These are phyloP conservation scores for Streptopelia turtur DNA, from an alignment of 2,797 vertebrate genomes.

Conservation along the genomic window DNA sequence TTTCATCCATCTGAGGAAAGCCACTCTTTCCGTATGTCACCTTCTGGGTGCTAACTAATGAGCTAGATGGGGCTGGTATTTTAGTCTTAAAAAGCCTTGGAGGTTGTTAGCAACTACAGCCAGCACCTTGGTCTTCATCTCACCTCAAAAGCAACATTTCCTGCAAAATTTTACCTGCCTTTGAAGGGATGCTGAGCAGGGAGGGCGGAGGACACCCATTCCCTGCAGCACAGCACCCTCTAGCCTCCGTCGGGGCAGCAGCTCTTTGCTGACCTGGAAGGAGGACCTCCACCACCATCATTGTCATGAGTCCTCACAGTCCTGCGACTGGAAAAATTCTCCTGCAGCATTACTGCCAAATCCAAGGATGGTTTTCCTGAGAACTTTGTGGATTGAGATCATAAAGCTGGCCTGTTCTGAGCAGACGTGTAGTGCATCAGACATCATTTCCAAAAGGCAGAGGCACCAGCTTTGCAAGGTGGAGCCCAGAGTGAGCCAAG, in stretches of 20 bases:
- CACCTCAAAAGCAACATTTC: neutral
- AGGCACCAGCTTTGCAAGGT: neutral
- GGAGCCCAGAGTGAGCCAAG: neutral
- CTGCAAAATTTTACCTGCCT: neutral
- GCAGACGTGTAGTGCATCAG: neutral
- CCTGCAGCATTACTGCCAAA: neutral
- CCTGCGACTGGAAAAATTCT: neutral
- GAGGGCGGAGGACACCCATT: conserved; percentile 37
- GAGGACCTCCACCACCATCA: neutral
- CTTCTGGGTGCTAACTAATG: neutral
- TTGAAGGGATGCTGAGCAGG: neutral
- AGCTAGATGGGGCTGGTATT: neutral
- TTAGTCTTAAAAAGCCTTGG: neutral
- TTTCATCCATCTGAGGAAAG: neutral
- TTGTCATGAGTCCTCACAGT: neutral
- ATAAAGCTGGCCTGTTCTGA: neutral
- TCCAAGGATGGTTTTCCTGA: neutral
- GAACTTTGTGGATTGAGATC: neutral
- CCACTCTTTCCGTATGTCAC: neutral
- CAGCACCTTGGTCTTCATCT: neutral
- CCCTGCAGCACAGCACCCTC: conserved; percentile 70
- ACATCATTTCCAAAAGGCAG: neutral
- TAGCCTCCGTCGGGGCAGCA: neutral
- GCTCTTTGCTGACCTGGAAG: neutral
- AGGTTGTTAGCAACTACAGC: neutral